phyloP scores from a whole-genome alignment of 2,113 vertebrate species.

The Rhinogobius similis region DNA sequence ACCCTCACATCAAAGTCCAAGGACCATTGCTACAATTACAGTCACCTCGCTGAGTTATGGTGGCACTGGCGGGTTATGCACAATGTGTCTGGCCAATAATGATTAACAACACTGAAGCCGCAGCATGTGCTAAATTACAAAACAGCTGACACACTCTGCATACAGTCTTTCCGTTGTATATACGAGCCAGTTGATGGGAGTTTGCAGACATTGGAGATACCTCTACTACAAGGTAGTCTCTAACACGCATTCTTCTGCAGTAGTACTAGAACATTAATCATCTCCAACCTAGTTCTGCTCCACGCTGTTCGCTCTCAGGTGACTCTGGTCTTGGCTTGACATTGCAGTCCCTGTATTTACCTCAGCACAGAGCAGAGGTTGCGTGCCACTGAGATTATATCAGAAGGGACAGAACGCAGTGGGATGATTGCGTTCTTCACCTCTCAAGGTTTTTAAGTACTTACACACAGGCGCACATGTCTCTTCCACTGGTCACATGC shows the following conservation, averaged over 20 bases:
- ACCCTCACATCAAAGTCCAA: constrained; percentile 25
- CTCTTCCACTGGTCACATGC: constrained; percentile 3
- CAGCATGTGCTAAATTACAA: constrained; percentile 2
- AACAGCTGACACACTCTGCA: constrained; percentile 25
- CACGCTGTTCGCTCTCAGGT: constrained; percentile 36
- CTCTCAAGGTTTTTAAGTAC: neutral
- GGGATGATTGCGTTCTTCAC: constrained; percentile 12
- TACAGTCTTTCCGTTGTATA: neutral
- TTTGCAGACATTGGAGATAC: constrained; percentile 13
- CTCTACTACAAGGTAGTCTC: neutral
- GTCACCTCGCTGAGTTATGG: constrained; percentile 18
- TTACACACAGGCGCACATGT: constrained; percentile 1
- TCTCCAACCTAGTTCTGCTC: constrained; percentile 61
- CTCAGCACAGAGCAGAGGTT: constrained; percentile 46
- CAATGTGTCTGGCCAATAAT: constrained; percentile 7
- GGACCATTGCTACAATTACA: constrained; percentile 35
- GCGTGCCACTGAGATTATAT: constrained; percentile 47
- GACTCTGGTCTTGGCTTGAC: constrained; percentile 47
- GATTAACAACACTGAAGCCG: constrained; percentile 13
- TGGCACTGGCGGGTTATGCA: constrained; percentile 4
- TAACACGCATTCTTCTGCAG: constrained; percentile 9
- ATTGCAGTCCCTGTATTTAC: constrained; percentile 60
- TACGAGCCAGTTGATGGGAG: constrained; percentile 7
- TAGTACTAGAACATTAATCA: constrained; percentile 52
- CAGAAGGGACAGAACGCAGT: constrained; percentile 29